phyloP scores from a whole-genome alignment of 2,797 vertebrate genomes.

The Tapera naevia region DNA sequence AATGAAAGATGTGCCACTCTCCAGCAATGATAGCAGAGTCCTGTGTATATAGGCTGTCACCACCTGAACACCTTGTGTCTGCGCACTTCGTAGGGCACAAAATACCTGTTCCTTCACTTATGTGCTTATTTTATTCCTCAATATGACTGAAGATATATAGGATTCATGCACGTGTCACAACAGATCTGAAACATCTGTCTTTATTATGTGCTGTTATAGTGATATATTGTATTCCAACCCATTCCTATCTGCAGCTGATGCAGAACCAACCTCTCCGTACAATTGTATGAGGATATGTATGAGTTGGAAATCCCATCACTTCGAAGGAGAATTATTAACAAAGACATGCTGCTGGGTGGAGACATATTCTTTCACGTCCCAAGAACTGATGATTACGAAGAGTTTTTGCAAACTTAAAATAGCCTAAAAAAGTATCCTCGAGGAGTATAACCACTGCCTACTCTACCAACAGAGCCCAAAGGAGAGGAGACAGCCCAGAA shows the following conservation, averaged over 20 bases:
- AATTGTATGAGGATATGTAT: neutral
- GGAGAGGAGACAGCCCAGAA: neutral
- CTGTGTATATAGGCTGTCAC: neutral
- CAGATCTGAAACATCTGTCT: neutral
- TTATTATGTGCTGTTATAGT: neutral
- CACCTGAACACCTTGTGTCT: neutral
- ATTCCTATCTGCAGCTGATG: neutral
- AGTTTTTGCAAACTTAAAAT: neutral
- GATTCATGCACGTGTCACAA: neutral
- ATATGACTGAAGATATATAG: neutral
- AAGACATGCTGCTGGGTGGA: neutral
- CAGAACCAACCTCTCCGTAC: neutral
- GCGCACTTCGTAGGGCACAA: neutral
- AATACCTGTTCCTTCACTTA: neutral
- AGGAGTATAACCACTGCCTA: neutral
- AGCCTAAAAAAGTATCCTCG: neutral
- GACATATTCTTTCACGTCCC: neutral
- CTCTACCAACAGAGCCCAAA: neutral
- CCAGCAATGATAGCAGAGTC: neutral
- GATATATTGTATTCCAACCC: neutral
- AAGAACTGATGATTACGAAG: neutral
- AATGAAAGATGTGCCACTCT: neutral
- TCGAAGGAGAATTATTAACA: neutral
- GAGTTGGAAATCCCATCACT: neutral
- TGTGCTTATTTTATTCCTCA: neutral